A percentile compares a stretch with the other conserved stretches of the same genome.
Evolutionary conservation across 2,797 vertebrate species (phyloP).

Genomic region (Vultur gryphus): DNA sequence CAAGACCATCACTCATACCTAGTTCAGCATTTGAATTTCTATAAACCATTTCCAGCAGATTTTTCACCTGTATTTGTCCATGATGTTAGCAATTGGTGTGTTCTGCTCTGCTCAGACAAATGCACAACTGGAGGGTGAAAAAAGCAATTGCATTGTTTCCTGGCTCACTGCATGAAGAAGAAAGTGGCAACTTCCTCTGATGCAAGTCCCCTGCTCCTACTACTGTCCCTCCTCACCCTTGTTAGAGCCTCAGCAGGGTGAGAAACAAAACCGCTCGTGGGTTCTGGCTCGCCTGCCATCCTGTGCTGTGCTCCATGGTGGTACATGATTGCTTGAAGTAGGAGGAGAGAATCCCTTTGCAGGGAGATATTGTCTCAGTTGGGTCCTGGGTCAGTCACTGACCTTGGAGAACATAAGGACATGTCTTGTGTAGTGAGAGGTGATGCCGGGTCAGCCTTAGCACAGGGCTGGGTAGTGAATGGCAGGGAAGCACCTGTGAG

Average conservation of each 20-base stretch:
- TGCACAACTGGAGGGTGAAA: background rate
- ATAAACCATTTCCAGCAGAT: background rate
- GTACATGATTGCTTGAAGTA: background rate
- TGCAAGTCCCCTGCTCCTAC: background rate
- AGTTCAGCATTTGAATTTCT: background rate
- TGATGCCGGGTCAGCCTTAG: background rate
- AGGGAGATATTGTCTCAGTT: background rate
- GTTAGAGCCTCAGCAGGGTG: background rate
- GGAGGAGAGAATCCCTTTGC: background rate
- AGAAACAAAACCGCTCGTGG: background rate
- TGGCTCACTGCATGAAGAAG: background rate
- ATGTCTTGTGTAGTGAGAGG: fast-evolving
- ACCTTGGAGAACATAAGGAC: background rate
- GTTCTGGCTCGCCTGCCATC: background rate
- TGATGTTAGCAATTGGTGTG: background rate
- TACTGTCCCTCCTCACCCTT: background rate
- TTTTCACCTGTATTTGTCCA: background rate
- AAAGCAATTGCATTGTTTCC: background rate
- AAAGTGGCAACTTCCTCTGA: background rate
- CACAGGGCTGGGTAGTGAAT: background rate
- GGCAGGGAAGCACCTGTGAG: background rate
- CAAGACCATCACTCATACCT: background rate
- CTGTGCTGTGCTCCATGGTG: background rate
- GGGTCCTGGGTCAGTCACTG: background rate
- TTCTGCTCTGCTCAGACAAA: background rate